Conservation (phyloP, 2,797 vertebrate species). For the Melanotaenia boesemani region DNA sequence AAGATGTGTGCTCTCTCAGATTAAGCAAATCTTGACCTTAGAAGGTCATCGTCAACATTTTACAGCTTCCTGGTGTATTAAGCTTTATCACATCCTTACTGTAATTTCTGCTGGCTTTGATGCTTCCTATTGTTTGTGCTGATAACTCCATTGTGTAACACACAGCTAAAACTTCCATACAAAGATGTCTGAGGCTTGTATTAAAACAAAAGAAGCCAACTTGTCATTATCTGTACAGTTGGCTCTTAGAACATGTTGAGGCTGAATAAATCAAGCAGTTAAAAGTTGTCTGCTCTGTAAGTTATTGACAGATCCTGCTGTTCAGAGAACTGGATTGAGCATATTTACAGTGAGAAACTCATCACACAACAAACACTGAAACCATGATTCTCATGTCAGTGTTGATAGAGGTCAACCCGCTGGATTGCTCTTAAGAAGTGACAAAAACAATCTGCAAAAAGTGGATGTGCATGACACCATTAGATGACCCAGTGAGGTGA, state of each 20-base stretch:
- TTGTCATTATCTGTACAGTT: constrained; percentile 20
- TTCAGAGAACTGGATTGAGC: constrained; percentile 58
- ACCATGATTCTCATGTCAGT: constrained; percentile 14
- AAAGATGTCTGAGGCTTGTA: constrained; percentile 5
- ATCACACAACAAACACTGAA: not conserved
- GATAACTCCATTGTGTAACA: constrained; percentile 18
- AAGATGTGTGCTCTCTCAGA: constrained; percentile 32
- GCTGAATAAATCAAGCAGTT: constrained; percentile 26
- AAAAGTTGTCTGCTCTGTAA: constrained; percentile 28
- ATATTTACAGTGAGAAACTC: constrained; percentile 66
- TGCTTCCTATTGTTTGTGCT: constrained; percentile 34
- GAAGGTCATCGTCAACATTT: constrained; percentile 62
- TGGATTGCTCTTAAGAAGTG: constrained; percentile 18
- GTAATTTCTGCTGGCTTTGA: constrained; percentile 4
- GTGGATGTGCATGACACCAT: constrained; percentile 21
- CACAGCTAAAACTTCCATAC: constrained; percentile 16
- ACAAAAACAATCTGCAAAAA: constrained; percentile 24
- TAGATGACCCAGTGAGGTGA: constrained; percentile 9
- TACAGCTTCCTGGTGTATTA: constrained; percentile 17
- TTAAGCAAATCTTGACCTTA: constrained; percentile 59
- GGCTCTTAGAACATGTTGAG: constrained; percentile 24
- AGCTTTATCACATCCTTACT: not conserved
- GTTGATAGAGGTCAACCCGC: not conserved
- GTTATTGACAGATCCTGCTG: constrained; percentile 76
- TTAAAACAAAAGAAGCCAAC: not conserved